Base-by-base conservation (phyloP, 1,140 invertebrate species). In the Solenopsis invicta region DNA sequence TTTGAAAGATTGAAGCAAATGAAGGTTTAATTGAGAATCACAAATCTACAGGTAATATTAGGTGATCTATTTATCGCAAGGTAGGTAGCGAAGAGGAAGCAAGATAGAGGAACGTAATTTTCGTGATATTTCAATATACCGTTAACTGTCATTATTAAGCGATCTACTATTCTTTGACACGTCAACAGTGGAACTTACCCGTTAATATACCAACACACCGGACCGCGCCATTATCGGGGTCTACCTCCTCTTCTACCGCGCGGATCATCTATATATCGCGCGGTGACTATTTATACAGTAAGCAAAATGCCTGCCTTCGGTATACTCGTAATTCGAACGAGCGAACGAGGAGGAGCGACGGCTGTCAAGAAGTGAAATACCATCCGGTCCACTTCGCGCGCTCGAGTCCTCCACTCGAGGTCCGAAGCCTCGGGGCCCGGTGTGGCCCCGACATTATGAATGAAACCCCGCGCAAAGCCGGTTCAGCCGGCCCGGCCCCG, bases 351-450 rank as follows among this genome's bases (percentile, higher is more conserved):
- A 54, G 84, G 61, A 37, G 80, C 56, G 72, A 48, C 66, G 87
- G 80, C 88, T 88, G 92, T 93, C 92, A 93, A 90, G 89, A 89
- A 94, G 93, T 92, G 93, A 94, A 94, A 94, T 94, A 94, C 93
- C 93, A 93, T 91, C 90, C 92, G 93, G 92, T 93, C 91, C 92
- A 91, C 91, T 92, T 92, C 87, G 82, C 92, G 93, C 90, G 92
- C 89, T 94, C 92, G 92, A 93, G 87, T 71, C 69, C 29, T 87
- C 85, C 78, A 87, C 77, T 88, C 82, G 82, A 88, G 69, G 54
- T n/a, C 45, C 66, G 37, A n/a, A 61, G 29, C 48, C 67, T 67
- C 16, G 24, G 76, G 66, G 29, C 37, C 64, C 78, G 50, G 21
- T 54, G 64, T n/a, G 61, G 41, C 80, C 59, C 80, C 59, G 67